Evolutionary conservation across 2,113 vertebrate genomes (phyloP).

Genomic region (Astur gentilis): DNA sequence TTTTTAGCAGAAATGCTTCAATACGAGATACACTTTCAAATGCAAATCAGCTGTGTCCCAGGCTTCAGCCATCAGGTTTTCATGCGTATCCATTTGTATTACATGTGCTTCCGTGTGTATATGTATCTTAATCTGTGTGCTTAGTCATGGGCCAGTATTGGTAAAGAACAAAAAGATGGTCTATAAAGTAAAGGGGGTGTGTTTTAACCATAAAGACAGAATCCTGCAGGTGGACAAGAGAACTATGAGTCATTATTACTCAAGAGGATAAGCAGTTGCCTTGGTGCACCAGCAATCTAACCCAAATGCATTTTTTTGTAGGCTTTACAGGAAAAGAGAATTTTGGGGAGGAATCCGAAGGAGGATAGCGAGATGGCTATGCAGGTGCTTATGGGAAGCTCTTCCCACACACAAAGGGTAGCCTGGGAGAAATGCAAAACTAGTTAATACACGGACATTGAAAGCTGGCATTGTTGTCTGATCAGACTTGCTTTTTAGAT

Average conservation of each 20-base stretch:
- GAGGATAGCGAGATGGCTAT: neutral
- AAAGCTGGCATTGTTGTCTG: neutral
- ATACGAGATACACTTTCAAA: neutral
- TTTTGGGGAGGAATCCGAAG: neutral
- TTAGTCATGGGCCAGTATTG: neutral
- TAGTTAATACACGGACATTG: neutral
- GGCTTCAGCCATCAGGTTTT: neutral
- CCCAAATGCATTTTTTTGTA: neutral
- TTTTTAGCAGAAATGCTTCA: neutral
- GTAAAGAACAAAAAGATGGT: neutral
- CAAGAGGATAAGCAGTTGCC: neutral
- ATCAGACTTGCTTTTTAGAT: neutral
- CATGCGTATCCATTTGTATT: neutral
- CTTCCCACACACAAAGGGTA: neutral
- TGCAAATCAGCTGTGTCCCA: neutral
- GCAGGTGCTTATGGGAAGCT: neutral
- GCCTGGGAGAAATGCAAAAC: neutral
- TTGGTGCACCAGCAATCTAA: neutral
- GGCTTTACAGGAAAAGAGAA: neutral
- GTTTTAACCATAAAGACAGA: neutral
- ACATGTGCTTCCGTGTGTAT: neutral
- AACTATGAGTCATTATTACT: conserved; percentile 10
- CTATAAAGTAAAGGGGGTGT: neutral
- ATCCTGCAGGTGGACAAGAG: neutral
- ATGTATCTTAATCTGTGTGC: neutral